These are phyloP conservation scores for Mnemiopsis leidyi DNA, from an alignment of 37 sponge, comb jelly and placozoan species.

Conservation along the genomic window DNA sequence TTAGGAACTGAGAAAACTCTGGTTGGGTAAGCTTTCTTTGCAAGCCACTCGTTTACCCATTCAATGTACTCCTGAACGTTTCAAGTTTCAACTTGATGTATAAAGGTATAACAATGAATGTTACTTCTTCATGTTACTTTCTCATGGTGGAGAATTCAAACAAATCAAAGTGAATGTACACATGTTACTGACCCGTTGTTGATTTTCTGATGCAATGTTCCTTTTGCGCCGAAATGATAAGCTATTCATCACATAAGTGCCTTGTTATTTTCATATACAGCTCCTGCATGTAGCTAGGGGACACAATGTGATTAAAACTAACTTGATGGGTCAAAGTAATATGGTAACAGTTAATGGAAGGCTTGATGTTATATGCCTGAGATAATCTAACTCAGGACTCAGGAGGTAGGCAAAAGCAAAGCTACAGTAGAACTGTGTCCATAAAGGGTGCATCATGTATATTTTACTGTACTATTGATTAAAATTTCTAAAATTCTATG, in stretches of 20 bases:
- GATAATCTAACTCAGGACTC: too few species aligned
- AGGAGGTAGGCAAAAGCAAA: too few species aligned
- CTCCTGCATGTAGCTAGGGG: too few species aligned
- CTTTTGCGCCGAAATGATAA: constrained; percentile 7
- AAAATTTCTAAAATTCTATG: too few species aligned
- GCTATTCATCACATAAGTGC: not conserved
- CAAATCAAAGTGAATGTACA: not conserved
- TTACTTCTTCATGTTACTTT: too few species aligned
- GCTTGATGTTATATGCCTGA: not conserved
- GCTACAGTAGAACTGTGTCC: too few species aligned
- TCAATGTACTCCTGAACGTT: not conserved
- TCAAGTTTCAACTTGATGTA: too few species aligned
- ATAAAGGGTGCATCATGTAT: too few species aligned
- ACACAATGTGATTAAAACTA: too few species aligned
- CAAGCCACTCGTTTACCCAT: constrained; percentile 42
- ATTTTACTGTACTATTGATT: too few species aligned
- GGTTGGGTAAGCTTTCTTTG: not conserved
- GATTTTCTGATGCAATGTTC: not conserved
- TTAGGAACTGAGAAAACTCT: not conserved
- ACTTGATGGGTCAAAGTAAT: not conserved
- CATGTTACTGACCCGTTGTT: not conserved
- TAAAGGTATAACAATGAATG: too few species aligned
- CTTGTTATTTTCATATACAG: not conserved
- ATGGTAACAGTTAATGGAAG: not conserved
- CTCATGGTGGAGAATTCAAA: too few species aligned